Evolutionary conservation across 2,888 invertebrate genomes (phyloP).

Genomic region (Drosophila mulleri): DNA sequence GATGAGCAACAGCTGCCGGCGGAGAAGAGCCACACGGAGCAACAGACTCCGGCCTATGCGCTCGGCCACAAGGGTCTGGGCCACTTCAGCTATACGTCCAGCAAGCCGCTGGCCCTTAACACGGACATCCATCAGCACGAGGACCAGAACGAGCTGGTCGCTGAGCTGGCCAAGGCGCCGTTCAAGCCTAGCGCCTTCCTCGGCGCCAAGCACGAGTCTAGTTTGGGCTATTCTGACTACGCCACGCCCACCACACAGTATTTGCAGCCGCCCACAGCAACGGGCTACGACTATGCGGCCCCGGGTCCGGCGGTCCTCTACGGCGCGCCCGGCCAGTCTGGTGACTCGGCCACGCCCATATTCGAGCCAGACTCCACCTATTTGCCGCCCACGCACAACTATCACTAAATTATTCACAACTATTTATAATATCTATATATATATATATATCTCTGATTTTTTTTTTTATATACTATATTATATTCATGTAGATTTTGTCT

Average conservation of each 20-base stretch:
- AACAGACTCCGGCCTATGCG: constrained; percentile 79
- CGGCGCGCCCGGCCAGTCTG: constrained; percentile 62
- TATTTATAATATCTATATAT: constrained; percentile 1
- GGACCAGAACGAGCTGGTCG: constrained; percentile 38
- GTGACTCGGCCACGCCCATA: constrained; percentile 59
- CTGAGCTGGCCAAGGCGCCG: constrained; percentile 71
- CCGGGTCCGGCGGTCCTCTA: constrained; percentile 58
- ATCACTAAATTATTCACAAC: constrained; percentile 53
- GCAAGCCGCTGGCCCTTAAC: constrained; percentile 80
- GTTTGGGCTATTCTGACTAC: constrained; percentile 45
- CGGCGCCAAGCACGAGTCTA: constrained; percentile 80
- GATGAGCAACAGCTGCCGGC: constrained; percentile 30
- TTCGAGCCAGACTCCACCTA: constrained; percentile 74
- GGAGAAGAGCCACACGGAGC: constrained; percentile 39
- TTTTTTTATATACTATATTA: not conserved
- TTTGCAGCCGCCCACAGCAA: constrained; percentile 57
- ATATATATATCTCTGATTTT: constrained; percentile 4
- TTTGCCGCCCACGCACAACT: constrained; percentile 62
- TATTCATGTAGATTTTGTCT: constrained; percentile 10
- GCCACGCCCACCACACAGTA: constrained; percentile 61
- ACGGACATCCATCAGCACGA: constrained; percentile 65
- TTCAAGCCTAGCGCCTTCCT: constrained; percentile 84
- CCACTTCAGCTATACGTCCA: constrained; percentile 79
- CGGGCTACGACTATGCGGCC: constrained; percentile 72
- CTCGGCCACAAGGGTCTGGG: constrained; percentile 84